Evolutionary conservation across 2,113 vertebrate species (phyloP).

Genomic region (Tragelaphus scriptus): DNA sequence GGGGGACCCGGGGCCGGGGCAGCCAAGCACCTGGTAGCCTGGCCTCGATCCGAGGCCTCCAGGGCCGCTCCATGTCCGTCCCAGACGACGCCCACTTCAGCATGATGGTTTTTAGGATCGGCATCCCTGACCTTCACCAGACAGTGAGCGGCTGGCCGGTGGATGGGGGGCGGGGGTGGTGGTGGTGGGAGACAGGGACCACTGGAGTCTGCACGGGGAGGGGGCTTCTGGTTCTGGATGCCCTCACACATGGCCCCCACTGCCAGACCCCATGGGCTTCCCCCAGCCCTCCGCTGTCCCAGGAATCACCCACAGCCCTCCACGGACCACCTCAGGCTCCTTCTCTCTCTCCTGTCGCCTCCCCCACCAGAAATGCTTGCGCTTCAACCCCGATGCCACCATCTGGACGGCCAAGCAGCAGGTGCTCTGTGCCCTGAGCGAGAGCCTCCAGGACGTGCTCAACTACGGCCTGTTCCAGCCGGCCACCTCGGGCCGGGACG

Average conservation of each 20-base stretch:
- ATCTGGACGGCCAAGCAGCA: constrained; percentile 97
- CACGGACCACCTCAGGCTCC: not conserved
- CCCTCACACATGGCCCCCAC: not conserved
- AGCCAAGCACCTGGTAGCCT: constrained; percentile 66
- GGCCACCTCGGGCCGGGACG: constrained; percentile 90
- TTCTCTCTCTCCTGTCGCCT: not conserved
- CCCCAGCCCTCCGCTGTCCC: not conserved
- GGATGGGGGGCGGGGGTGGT: not conserved
- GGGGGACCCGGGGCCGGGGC: constrained; percentile 69
- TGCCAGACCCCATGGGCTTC: not conserved
- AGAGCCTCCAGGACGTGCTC: constrained; percentile 91
- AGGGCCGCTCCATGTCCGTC: constrained; percentile 83
- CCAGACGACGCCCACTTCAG: constrained; percentile 89
- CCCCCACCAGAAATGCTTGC: constrained; percentile 88
- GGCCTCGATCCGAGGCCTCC: constrained; percentile 81
- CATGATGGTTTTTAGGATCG: constrained; percentile 96
- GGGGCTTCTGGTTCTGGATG: not conserved
- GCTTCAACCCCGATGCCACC: constrained; percentile 92
- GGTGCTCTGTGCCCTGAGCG: constrained; percentile 91
- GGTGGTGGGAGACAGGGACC: not conserved
- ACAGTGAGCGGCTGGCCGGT: constrained; percentile 83
- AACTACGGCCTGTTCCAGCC: constrained; percentile 96
- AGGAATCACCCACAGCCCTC: not conserved
- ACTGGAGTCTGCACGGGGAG: not conserved
- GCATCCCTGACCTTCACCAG: constrained; percentile 94